phyloP scores from a whole-genome alignment of 2,797 vertebrate genomes.

The Vipera latastei region DNA sequence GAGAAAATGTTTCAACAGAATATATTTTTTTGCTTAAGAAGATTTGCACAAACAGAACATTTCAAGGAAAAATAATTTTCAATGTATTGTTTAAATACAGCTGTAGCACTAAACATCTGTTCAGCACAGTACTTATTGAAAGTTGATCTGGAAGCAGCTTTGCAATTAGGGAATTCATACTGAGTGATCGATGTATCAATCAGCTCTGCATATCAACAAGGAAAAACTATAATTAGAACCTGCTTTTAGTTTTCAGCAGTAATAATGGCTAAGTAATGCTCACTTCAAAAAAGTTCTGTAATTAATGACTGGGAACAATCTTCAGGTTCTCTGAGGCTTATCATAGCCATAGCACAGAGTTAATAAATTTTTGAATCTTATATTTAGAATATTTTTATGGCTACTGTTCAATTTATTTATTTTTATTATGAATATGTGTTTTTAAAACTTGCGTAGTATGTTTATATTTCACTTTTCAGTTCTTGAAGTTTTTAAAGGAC shows the following conservation, averaged over 20 bases:
- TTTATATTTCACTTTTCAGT: neutral
- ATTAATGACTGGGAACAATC: neutral
- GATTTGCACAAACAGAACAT: neutral
- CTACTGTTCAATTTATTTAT: neutral
- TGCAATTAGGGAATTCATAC: neutral
- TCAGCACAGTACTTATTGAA: neutral
- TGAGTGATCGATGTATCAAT: neutral
- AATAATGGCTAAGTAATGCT: neutral
- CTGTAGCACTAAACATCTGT: neutral
- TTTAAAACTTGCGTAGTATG: neutral
- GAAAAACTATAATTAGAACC: neutral
- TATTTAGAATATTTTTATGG: neutral
- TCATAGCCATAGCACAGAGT: neutral
- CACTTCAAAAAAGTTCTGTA: neutral
- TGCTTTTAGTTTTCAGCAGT: neutral
- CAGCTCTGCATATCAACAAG: constrained; percentile 1
- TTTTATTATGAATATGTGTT: neutral
- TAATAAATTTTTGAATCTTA: neutral
- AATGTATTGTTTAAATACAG: neutral
- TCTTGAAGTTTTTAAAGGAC: neutral
- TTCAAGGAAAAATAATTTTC: neutral
- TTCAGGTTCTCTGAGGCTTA: neutral
- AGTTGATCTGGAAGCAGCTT: neutral
- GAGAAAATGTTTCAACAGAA: neutral
- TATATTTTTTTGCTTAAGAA: neutral